These are phyloP conservation scores for Yponomeuta evonymella DNA, from an alignment of 2,888 invertebrate genomes.

Conservation along the genomic window DNA sequence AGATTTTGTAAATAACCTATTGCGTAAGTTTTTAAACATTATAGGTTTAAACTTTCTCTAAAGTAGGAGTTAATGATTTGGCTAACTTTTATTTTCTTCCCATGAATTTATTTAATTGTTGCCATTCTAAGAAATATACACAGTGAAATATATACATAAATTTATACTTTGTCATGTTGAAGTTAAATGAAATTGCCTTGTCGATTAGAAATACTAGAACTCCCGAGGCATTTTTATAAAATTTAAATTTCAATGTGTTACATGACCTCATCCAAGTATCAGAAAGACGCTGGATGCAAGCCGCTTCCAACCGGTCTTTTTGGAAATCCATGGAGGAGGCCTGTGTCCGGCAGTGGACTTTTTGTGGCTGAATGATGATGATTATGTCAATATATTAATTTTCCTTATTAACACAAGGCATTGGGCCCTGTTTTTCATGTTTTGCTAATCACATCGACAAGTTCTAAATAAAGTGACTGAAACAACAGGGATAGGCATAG, in stretches of 20 bases:
- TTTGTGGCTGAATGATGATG: too few relatives aligned
- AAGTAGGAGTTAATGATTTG: not conserved
- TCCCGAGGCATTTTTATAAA: too few relatives aligned
- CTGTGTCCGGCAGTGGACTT: too few relatives aligned
- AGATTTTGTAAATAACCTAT: constrained; percentile 19
- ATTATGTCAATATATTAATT: too few relatives aligned
- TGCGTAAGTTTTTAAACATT: not conserved
- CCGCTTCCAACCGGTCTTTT: too few relatives aligned
- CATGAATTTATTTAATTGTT: not conserved
- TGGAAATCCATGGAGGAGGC: too few relatives aligned
- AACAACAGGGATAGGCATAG: constrained; percentile 66
- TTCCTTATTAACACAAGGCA: not conserved
- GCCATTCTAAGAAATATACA: not conserved
- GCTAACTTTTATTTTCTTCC: not conserved
- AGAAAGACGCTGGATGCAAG: too few relatives aligned
- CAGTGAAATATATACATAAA: not conserved
- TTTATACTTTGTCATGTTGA: too few relatives aligned
- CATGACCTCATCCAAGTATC: too few relatives aligned
- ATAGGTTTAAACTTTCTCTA: not conserved
- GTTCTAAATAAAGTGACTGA: constrained; percentile 48
- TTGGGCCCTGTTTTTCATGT: not conserved
- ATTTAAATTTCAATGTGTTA: too few relatives aligned
- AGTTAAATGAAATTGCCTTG: too few relatives aligned
- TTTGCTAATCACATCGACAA: not conserved
- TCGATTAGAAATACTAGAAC: too few relatives aligned